These are phyloP conservation scores for Antheraea pernyi DNA, from an alignment of 1,140 invertebrate species.

Conservation along the genomic window DNA sequence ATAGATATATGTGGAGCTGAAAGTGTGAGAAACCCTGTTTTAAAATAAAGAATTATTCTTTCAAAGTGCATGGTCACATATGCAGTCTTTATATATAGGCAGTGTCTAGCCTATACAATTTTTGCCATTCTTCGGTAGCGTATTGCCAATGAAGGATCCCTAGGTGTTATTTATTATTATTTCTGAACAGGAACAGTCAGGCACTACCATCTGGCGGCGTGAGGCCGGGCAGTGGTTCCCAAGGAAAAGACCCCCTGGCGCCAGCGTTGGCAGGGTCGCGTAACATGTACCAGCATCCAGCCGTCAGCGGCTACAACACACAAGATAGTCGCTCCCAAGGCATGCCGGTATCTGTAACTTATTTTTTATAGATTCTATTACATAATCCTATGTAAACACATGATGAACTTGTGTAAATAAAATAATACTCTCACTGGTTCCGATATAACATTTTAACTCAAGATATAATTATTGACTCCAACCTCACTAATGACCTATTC, in stretches of 20 bases:
- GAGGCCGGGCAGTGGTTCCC: conserved; percentile 52
- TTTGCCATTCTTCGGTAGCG: not conserved
- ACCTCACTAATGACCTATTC: no score
- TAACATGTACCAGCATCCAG: conserved; percentile 67
- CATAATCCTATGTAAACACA: no score
- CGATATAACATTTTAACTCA: no score
- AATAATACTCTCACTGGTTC: no score
- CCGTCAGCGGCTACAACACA: conserved; percentile 67
- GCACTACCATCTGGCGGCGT: conserved; percentile 52
- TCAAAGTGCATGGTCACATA: not conserved
- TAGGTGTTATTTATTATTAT: not conserved
- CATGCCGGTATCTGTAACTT: conserved; percentile 64
- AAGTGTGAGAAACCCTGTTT: no score
- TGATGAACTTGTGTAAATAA: no score
- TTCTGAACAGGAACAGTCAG: conserved; percentile 64
- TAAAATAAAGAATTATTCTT: not conserved
- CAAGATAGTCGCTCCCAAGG: conserved; percentile 60
- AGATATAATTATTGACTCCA: no score
- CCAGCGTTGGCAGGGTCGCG: conserved; percentile 58
- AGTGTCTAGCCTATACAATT: not conserved
- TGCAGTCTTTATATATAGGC: not conserved
- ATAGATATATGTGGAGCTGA: no score
- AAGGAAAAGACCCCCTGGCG: conserved; percentile 70
- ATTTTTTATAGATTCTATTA: not conserved
- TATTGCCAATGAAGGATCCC: not conserved